A percentile compares a stretch with the other conserved stretches of the same genome.
Evolutionary conservation across 2,113 vertebrate species (phyloP).

Genomic region (Triplophysa tibetana): DNA sequence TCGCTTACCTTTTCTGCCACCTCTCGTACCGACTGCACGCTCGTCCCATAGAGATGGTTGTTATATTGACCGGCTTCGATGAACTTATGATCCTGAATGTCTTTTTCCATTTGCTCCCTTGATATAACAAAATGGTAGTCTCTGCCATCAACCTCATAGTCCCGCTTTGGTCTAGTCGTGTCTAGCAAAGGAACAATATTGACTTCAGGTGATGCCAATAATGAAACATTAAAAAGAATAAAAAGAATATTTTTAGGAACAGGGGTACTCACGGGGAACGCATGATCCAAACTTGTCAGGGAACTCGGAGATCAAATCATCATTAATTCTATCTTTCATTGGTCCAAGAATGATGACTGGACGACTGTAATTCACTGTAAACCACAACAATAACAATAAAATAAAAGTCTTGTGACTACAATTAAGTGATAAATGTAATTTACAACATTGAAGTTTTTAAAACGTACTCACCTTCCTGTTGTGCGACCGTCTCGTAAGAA

Average conservation of each 20-base stretch:
- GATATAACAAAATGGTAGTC: slow-evolving; percentile 98
- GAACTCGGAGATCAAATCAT: slow-evolving; percentile 97
- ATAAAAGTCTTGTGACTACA: neutral
- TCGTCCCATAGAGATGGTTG: slow-evolving; percentile 96
- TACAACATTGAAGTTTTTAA: neutral
- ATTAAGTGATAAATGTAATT: neutral
- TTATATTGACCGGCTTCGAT: slow-evolving; percentile 99
- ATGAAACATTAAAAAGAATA: neutral
- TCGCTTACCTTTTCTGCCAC: slow-evolving; percentile 91
- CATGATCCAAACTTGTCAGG: slow-evolving; percentile 98
- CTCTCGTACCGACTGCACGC: slow-evolving; percentile 92
- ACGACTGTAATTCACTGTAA: slow-evolving; percentile 88
- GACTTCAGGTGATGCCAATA: neutral
- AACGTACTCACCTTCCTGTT: slow-evolving; percentile 89
- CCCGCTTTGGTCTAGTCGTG: slow-evolving; percentile 92
- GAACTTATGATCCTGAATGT: slow-evolving; percentile 98
- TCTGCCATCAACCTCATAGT: slow-evolving; percentile 94
- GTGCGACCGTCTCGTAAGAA: slow-evolving; percentile 92
- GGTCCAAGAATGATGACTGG: slow-evolving; percentile 95
- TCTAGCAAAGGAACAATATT: slow-evolving; percentile 71
- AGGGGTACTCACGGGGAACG: slow-evolving; percentile 90
- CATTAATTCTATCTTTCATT: slow-evolving; percentile 97
- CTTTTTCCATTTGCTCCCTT: slow-evolving; percentile 95
- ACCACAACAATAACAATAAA: neutral
- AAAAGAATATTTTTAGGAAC: too few relatives aligned